phyloP scores from a whole-genome alignment of 2,113 vertebrate genomes.

The Phalacrocorax carbo region DNA sequence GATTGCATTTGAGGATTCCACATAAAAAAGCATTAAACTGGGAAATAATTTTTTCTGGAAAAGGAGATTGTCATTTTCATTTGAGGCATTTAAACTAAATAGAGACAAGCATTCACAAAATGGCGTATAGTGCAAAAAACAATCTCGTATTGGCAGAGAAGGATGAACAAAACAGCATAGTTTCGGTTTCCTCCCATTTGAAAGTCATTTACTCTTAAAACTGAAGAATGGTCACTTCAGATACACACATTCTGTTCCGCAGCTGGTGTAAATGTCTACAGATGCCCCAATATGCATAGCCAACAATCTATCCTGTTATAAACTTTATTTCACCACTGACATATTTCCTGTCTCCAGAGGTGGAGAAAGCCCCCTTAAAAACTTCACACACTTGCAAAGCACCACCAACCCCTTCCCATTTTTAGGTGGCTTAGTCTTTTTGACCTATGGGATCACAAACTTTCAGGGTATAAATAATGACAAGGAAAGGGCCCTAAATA shows the following conservation, averaged over 20 bases:
- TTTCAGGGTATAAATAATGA: not conserved
- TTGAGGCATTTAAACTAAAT: not conserved
- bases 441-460: not conserved
- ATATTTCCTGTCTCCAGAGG: not conserved
- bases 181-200: not conserved
- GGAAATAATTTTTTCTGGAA: not conserved
- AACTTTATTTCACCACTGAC: not conserved
- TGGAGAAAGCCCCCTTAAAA: not conserved
- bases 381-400: not conserved
- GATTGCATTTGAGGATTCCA: slow-evolving; percentile 3
- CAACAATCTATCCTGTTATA: not conserved
- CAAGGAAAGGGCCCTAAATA: not conserved
- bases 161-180: not conserved
- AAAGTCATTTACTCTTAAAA: slow-evolving; percentile 32
- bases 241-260: not conserved
- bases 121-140: not conserved
- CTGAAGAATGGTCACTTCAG: not conserved
- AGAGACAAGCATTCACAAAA: not conserved
- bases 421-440: not conserved
- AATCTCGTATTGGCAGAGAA: not conserved
- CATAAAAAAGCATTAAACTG: not conserved
- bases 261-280: not conserved
- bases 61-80: not conserved
- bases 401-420: not conserved
- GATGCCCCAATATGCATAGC: not conserved